Evolutionary conservation across 2,797 vertebrate species (phyloP), one percentile per base, ranked within the genome.

Genomic region (Epinephelus awoara): DNA sequence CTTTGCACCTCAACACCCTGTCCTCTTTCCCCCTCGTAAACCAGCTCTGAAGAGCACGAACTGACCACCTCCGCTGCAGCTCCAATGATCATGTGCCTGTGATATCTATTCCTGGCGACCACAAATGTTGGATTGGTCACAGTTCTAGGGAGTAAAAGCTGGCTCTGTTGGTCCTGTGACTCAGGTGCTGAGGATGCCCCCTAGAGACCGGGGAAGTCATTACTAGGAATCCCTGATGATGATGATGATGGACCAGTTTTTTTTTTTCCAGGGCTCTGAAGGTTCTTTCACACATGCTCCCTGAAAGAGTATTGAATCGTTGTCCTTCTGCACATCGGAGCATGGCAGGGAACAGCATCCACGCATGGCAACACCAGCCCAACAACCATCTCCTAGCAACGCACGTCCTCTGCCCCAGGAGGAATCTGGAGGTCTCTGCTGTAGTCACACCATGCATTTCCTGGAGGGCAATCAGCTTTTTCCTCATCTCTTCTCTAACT

Each of bases 361-460:
- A 92, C 85, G 80, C 92, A 93, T 92, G 91, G 93, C 91, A 95
- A 91, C 93, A 85, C 86, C 87, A 87, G 92, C 92, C 92, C 89
- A 84, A 89, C 89, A 92, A 88, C 93, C 92, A 93, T 96, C 93
- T 93, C 95, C 93, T 95, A 96, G 95, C 95, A 95, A 95, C 95
- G 79, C 90, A 90, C 89, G 92, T 95, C 93, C 92, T 92, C 84
- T 86, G 89, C 94, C 95, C 94, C 94, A 89, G 91, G 94, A 94
- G 94, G 93, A 94, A 94, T 94, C 93, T 92, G 94, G 94, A 94
- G 95, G 95, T 96, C 94, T 94, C 90, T 86, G 91, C 91, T 91
- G 86, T 88, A 91, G 94, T 95, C 93, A 92, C 93, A 93, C 92
- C 89, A 85, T 87, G 91, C 91, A 84, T 92, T 95, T 96, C 94